Evolutionary conservation across 2,888 invertebrate genomes (phyloP).

Genomic region (Aphodius sticticus): DNA sequence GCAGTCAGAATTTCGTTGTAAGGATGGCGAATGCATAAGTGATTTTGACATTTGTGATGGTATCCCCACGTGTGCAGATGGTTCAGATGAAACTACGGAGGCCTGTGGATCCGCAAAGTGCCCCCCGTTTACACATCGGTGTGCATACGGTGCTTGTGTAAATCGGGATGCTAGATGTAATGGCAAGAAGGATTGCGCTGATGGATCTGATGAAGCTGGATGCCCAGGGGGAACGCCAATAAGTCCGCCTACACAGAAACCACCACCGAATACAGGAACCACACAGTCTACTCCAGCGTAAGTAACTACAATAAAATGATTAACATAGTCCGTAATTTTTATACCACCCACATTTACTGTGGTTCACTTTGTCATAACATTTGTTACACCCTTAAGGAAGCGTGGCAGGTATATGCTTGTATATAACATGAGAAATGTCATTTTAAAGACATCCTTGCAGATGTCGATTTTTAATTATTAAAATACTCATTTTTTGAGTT

Average conservation of each 20-base stretch:
- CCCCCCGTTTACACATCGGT: conserved; percentile 59
- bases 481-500: too few relatives aligned
- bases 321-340: too few relatives aligned
- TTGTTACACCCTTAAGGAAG: too few relatives aligned
- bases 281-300: not conserved
- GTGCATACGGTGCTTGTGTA: conserved; percentile 64
- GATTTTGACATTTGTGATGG: conserved; percentile 60
- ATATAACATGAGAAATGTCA: too few relatives aligned
- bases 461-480: too few relatives aligned
- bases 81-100: conserved; percentile 59
- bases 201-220: conserved; percentile 61
- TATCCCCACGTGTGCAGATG: conserved; percentile 58
- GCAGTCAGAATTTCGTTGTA: conserved; percentile 48
- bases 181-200: conserved; percentile 61
- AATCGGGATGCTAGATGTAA: conserved; percentile 64
- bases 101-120: conserved; percentile 51
- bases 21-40: conserved; percentile 57
- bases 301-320: too few relatives aligned
- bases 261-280: not conserved
- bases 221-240: conserved; percentile 16
- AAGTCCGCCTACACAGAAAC: not conserved
- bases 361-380: too few relatives aligned
- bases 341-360: too few relatives aligned
- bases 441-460: too few relatives aligned
- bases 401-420: too few relatives aligned